These are phyloP conservation scores for Panurus biarmicus DNA, from an alignment of 2,113 vertebrate genomes.

Conservation along the genomic window DNA sequence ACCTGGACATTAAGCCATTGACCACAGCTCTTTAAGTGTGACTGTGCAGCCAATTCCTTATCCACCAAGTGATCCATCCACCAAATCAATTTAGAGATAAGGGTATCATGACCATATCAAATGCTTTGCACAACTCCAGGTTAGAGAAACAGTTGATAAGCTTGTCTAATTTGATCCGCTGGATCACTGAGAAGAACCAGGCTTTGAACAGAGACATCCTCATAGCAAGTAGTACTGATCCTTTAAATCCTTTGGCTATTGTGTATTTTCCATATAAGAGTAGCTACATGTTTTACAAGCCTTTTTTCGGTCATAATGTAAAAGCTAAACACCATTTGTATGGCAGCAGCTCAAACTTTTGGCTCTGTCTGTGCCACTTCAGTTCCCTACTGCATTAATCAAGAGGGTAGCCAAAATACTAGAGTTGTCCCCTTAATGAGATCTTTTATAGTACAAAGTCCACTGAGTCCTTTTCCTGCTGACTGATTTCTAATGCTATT, in stretches of 20 bases:
- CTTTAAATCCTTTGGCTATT: neutral
- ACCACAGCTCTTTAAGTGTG: neutral
- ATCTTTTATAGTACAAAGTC: neutral
- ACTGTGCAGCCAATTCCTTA: neutral
- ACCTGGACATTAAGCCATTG: neutral
- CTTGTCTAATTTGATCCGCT: neutral
- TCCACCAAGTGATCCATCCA: neutral
- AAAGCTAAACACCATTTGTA: neutral
- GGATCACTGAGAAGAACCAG: neutral
- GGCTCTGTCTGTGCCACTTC: neutral
- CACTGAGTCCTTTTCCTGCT: neutral
- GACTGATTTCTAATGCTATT: neutral
- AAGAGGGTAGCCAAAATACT: neutral
- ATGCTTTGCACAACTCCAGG: neutral
- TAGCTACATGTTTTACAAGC: neutral
- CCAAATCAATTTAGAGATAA: neutral
- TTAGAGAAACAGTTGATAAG: neutral
- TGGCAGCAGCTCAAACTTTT: neutral
- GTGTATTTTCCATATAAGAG: neutral
- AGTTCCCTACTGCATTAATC: neutral
- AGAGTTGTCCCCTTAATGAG: neutral
- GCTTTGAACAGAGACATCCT: neutral
- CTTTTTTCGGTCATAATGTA: neutral
- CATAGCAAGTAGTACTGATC: neutral
- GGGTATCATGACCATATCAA: neutral